These are phyloP conservation scores for Timema cristinae DNA, from an alignment of 2,888 invertebrate genomes.

Conservation along the genomic window DNA sequence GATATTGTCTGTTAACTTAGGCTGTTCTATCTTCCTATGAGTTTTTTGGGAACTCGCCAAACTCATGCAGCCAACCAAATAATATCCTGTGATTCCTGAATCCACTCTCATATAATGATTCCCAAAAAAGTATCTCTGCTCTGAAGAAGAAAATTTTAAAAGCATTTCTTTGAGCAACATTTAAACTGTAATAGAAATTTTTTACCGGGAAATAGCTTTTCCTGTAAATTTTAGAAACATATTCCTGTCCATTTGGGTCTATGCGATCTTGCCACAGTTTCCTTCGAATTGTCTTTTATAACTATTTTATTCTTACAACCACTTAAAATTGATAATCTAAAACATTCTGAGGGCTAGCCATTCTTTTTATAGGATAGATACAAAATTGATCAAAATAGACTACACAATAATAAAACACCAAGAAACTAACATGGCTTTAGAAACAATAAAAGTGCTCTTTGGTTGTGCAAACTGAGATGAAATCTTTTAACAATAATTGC, in stretches of 20 bases:
- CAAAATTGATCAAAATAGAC: no score
- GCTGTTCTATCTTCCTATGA: background rate
- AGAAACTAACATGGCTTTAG: no score
- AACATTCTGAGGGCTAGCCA: background rate
- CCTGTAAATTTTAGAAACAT: background rate
- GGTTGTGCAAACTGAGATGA: no score
- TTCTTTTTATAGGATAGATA: background rate
- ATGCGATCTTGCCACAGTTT: background rate
- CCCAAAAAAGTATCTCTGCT: background rate
- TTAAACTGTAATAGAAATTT: background rate
- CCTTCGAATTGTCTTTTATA: background rate
- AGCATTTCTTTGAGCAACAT: background rate
- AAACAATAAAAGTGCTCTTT: no score
- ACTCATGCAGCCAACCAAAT: background rate
- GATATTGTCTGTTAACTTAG: background rate
- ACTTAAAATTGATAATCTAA: background rate
- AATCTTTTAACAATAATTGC: no score
- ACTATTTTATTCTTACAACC: background rate
- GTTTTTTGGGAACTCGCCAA: background rate
- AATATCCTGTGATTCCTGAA: background rate
- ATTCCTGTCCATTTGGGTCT: background rate
- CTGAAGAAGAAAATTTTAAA: background rate
- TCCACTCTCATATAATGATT: background rate
- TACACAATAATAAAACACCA: no score
- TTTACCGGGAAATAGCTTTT: background rate